Conservation (phyloP, 2,113 vertebrate genomes). For the Lates calcarifer region DNA sequence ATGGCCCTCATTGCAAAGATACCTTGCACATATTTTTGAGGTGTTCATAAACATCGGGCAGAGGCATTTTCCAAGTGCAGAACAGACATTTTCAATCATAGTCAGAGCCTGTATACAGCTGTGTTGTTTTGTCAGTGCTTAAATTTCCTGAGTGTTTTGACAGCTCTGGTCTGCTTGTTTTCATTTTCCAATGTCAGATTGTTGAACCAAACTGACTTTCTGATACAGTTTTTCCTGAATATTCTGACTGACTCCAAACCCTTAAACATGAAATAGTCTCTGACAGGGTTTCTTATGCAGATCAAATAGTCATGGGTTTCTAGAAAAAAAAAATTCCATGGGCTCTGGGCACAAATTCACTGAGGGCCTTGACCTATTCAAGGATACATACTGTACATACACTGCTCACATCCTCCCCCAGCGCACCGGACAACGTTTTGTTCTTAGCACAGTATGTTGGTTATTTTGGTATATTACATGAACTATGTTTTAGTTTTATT, state of each 20-base stretch:
- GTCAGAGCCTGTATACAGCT: not conserved
- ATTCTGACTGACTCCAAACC: not conserved
- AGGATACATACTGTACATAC: not conserved
- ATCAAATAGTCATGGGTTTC: not conserved
- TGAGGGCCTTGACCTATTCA: not conserved
- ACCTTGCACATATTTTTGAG: too few relatives aligned
- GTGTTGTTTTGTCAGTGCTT: not conserved
- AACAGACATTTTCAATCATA: not conserved
- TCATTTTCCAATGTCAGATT: not conserved
- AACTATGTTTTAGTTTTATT: slow-evolving; percentile 2
- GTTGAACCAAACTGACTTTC: not conserved
- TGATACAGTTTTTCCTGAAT: not conserved
- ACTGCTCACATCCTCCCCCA: not conserved
- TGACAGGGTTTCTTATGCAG: not conserved
- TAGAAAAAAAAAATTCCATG: not conserved
- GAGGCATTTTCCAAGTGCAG: not conserved
- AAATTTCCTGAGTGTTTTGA: not conserved
- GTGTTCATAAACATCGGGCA: too few relatives aligned
- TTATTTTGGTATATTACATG: slow-evolving; percentile 4
- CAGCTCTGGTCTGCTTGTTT: not conserved
- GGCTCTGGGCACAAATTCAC: not conserved
- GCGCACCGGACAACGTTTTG: not conserved
- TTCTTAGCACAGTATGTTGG: not conserved
- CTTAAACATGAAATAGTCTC: not conserved
- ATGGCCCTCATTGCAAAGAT: too few relatives aligned